Conservation (phyloP, 2,113 vertebrate species). For the Prunella himalayana region DNA sequence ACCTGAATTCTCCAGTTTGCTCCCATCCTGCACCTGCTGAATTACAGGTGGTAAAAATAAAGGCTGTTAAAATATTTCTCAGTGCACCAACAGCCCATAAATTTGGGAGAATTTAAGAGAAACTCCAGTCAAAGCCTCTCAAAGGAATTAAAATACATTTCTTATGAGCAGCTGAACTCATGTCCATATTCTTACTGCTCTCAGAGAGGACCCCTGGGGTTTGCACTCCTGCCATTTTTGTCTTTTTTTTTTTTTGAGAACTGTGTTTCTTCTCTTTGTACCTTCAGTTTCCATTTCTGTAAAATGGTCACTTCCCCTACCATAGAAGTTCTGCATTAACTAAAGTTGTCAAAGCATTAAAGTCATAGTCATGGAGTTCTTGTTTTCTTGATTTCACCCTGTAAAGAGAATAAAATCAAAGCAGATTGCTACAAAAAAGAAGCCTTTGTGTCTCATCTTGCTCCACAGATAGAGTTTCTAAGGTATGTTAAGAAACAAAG, state of each 20-base stretch:
- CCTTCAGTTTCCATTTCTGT: not conserved
- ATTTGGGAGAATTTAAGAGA: not conserved
- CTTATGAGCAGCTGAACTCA: not conserved
- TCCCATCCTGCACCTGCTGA: not conserved
- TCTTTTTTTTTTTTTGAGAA: not conserved
- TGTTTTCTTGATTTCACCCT: not conserved
- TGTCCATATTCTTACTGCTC: not conserved
- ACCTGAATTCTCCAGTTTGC: not conserved
- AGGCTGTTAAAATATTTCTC: not conserved
- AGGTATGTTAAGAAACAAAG: not conserved
- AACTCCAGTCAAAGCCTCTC: not conserved
- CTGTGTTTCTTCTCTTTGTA: not conserved
- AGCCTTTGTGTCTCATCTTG: constrained; percentile 46
- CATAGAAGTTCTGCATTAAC: not conserved
- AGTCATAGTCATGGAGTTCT: not conserved
- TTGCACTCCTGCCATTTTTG: not conserved
- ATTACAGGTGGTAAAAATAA: not conserved
- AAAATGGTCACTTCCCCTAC: not conserved
- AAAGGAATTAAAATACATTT: not conserved
- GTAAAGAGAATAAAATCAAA: not conserved
- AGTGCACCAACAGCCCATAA: not conserved
- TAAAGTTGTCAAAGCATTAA: not conserved
- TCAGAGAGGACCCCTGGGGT: not conserved
- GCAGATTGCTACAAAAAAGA: not conserved
- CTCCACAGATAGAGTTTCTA: not conserved